A percentile compares a stretch with the other conserved stretches of the same genome.
phyloP scores from a whole-genome alignment of 2,113 vertebrate genomes.

The Ochotona princeps region DNA sequence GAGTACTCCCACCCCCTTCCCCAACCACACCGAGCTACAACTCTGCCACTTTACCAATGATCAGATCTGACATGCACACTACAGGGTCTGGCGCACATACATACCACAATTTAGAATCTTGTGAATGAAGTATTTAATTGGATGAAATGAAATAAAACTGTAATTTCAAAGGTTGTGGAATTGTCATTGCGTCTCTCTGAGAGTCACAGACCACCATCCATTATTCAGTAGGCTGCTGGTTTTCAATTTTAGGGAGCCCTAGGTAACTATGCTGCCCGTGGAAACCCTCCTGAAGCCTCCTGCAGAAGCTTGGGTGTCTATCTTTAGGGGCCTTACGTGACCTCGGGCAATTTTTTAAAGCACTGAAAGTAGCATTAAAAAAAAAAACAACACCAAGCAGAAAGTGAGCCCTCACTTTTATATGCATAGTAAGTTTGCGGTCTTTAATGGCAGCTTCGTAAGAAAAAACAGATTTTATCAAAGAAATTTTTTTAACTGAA shows the following conservation, averaged over 20 bases:
- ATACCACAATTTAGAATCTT: not conserved
- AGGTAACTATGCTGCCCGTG: not conserved
- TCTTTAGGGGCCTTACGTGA: not conserved
- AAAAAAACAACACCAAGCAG: not conserved
- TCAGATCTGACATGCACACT: not conserved
- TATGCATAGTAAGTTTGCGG: not conserved
- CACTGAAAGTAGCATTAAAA: not conserved
- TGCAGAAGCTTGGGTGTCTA: constrained; percentile 9
- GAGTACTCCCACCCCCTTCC: not conserved
- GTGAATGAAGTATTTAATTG: constrained; percentile 6
- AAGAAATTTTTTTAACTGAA: not conserved
- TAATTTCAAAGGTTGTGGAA: not conserved
- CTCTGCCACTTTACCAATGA: not conserved
- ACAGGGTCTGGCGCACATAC: not conserved
- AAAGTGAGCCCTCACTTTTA: not conserved
- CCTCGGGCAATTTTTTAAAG: constrained; percentile 6
- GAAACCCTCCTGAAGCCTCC: not conserved
- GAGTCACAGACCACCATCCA: not conserved
- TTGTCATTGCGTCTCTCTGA: not conserved
- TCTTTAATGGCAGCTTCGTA: not conserved
- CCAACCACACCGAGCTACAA: no score
- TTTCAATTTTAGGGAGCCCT: not conserved
- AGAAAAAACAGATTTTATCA: not conserved
- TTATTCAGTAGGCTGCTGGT: constrained; percentile 43
- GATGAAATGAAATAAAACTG: constrained; percentile 1